Conservation (phyloP, 2,888 invertebrate genomes). For the Epistrophella euchroma region DNA sequence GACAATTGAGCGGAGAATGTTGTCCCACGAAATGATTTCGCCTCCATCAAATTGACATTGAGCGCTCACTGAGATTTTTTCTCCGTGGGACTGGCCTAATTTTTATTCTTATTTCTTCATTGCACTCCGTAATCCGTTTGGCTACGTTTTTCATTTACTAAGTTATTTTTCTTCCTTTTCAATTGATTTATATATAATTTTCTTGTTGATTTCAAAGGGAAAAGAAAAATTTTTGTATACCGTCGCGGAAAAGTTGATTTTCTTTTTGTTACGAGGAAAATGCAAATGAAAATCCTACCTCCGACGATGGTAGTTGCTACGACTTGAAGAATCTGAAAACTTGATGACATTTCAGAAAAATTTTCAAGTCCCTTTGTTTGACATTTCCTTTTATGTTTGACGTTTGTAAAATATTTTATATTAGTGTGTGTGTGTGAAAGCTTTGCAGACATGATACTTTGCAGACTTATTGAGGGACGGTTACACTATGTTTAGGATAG, state of each 20-base stretch:
- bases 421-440: background rate
- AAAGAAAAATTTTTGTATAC: conserved; percentile 30
- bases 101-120: conserved; percentile 45
- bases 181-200: background rate
- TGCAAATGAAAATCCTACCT: conserved; percentile 58
- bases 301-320: conserved; percentile 64
- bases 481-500: background rate
- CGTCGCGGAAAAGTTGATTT: conserved; percentile 55
- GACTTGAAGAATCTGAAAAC: conserved; percentile 50
- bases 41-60: no score
- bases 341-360: conserved; percentile 68
- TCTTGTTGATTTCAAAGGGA: conserved; percentile 13
- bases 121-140: conserved; percentile 38
- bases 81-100: no score
- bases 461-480: background rate
- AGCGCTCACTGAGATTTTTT: no score
- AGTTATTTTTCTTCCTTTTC: conserved; percentile 11
- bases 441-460: conserved; percentile 22
- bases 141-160: conserved; percentile 16
- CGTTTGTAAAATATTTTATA: conserved; percentile 31
- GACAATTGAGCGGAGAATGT: no score
- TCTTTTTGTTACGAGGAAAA: conserved; percentile 38
- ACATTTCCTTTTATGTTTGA: conserved; percentile 39
- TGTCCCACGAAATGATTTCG: no score
- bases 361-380: conserved; percentile 29